Base-by-base conservation (phyloP, 2,888 invertebrate species). In the Melangyna quadrimaculata region DNA sequence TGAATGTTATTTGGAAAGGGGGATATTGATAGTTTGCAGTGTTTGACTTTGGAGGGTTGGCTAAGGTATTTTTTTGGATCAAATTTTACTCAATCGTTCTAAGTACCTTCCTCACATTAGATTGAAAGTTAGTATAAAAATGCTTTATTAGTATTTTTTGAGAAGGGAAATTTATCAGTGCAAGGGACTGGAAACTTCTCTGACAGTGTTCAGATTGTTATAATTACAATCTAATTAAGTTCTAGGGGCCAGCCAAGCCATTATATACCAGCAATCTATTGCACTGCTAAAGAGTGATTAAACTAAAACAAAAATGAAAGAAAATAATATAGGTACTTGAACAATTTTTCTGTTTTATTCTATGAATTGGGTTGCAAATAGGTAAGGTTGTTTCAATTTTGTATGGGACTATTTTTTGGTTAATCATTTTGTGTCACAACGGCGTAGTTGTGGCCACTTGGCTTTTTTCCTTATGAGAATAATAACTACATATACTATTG, bases 201-300 rank as follows among this genome's bases (percentile, higher is more conserved):
- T 22, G 4, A 55, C 17, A 53, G 17, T 27, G 53, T 29, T 32
- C 29, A 55, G 29, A 17, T 69, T 74, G 74, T 80, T 67, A 69
- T 69, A 80, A 80, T 80, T 67, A 69, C 19, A 63, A 51, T 55
- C 43, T 69, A 43, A 69, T 43, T 73, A 12, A 53, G 14, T 61
- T 17, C 27, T 35, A 35, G 37, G 27, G 27, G 69, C 63, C 59
- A 53, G 12, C 22, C 4, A 3, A 27, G n/a, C n/a, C n/a, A n/a
- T n/a, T n/a, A n/a, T n/a, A n/a, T n/a, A n/a, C n/a, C n/a, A n/a
- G n/a, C n/a, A n/a, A n/a, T n/a, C n/a, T n/a, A n/a, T n/a, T n/a
- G n/a, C n/a, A n/a, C n/a, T n/a, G n/a, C n/a, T n/a, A n/a, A n/a
- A n/a, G n/a, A n/a, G n/a, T n/a, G n/a, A n/a, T n/a, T n/a, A n/a